phyloP scores from a whole-genome alignment of 1,140 invertebrate genomes.

The Bombus superbus region DNA sequence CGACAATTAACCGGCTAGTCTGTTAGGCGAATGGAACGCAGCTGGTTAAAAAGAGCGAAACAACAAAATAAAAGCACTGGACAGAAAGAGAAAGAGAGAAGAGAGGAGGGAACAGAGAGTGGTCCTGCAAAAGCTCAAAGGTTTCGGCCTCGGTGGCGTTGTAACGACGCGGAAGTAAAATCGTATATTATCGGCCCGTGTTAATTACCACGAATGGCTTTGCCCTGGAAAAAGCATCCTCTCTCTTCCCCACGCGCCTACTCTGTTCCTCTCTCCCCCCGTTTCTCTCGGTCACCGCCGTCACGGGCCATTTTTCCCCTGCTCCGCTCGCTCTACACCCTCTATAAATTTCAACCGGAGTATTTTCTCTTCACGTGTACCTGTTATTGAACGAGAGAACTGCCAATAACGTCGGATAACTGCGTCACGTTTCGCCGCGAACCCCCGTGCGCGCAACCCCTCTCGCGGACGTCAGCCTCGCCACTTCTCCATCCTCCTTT shows the following conservation, averaged over 20 bases:
- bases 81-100: background rate
- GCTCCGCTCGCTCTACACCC: slow-evolving; percentile 25
- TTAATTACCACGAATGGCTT: slow-evolving; percentile 59
- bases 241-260: background rate
- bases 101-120: no score
- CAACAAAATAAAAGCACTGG: no score
- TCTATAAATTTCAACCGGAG: slow-evolving; percentile 59
- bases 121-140: slow-evolving; percentile 33
- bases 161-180: slow-evolving; percentile 57
- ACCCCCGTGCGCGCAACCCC: slow-evolving; percentile 1
- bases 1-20: slow-evolving; percentile 5
- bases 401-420: slow-evolving; percentile 79
- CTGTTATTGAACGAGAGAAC: slow-evolving; percentile 79
- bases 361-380: slow-evolving; percentile 71
- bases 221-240: slow-evolving; percentile 39
- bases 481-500: background rate
- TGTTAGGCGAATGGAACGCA: no score
- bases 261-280: background rate
- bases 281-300: slow-evolving; percentile 12
- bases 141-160: slow-evolving; percentile 44
- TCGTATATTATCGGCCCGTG: slow-evolving; percentile 53
- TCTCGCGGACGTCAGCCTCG: background rate
- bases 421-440: slow-evolving; percentile 73
- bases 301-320: slow-evolving; percentile 33
- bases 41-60: background rate